A percentile compares a stretch with the other conserved stretches of the same genome.
Evolutionary conservation across 2,113 vertebrate species (phyloP).

Genomic region (Colaptes auratus): DNA sequence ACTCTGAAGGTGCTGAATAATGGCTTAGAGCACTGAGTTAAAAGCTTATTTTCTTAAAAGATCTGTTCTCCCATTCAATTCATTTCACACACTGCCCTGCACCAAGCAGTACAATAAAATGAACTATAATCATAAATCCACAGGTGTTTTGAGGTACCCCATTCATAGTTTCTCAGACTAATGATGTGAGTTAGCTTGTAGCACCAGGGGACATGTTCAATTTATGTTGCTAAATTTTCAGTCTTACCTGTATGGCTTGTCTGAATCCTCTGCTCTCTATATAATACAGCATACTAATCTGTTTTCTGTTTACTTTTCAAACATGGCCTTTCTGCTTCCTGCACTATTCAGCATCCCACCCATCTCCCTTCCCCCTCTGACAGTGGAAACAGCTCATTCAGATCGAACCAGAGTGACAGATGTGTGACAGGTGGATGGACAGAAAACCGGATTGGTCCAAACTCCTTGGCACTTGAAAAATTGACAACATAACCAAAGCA

Average conservation of each 20-base stretch:
- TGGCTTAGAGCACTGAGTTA: conserved; percentile 47
- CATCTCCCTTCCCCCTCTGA: conserved; percentile 17
- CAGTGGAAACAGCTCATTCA: conserved; percentile 27
- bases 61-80: conserved; percentile 40
- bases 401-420: conserved; percentile 58
- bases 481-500: conserved; percentile 67
- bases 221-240: conserved; percentile 29
- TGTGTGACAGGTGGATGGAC: conserved; percentile 60
- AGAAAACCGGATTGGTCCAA: conserved; percentile 60
- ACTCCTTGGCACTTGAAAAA: conserved; percentile 71
- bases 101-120: conserved; percentile 53
- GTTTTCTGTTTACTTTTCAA: conserved; percentile 43
- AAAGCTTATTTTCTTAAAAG: conserved; percentile 63
- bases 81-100: conserved; percentile 17
- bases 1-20: conserved; percentile 47
- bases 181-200: background rate
- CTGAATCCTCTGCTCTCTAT: background rate
- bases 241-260: background rate
- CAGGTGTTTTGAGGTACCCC: background rate
- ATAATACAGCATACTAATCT: background rate
- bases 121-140: conserved; percentile 41
- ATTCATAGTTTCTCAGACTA: conserved; percentile 47
- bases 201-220: conserved; percentile 6
- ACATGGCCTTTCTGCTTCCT: background rate
- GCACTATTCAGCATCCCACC: background rate